phyloP scores from a whole-genome alignment of 2,797 vertebrate species.

The Lacerta viridis region DNA sequence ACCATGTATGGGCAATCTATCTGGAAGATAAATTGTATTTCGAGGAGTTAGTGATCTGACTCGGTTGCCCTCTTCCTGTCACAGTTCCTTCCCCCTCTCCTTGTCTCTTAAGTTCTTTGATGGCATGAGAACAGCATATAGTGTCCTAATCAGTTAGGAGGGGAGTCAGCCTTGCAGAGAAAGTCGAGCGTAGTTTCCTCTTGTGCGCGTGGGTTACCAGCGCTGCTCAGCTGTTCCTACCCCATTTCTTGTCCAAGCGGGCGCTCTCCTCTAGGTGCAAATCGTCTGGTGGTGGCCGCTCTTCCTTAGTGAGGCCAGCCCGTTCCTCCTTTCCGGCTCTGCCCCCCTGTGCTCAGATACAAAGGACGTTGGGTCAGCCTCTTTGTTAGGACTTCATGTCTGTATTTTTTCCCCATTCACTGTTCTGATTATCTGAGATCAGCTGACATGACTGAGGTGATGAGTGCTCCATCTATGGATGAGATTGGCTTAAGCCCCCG shows the following conservation, averaged over 20 bases:
- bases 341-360: slow-evolving; percentile 46
- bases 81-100: no score
- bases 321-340: slow-evolving; percentile 38
- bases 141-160: no score
- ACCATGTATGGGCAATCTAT: background rate
- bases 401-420: slow-evolving; percentile 83
- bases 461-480: slow-evolving; percentile 92
- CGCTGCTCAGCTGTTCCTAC: background rate
- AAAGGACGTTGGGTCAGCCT: slow-evolving; percentile 71
- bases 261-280: background rate
- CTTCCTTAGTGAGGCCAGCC: background rate
- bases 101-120: no score
- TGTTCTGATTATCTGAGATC: slow-evolving; percentile 90
- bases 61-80: no score
- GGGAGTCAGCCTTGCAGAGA: slow-evolving; percentile 46
- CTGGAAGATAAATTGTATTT: no score
- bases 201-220: no score
- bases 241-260: background rate
- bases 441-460: slow-evolving; percentile 97
- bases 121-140: no score
- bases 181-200: background rate
- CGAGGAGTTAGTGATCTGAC: no score
- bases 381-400: slow-evolving; percentile 83
- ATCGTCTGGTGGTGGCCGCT: background rate
- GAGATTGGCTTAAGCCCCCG: slow-evolving; percentile 94